Base-by-base conservation (phyloP, 2,888 invertebrate genomes). In the Caenorhabditis zanzibari region DNA sequence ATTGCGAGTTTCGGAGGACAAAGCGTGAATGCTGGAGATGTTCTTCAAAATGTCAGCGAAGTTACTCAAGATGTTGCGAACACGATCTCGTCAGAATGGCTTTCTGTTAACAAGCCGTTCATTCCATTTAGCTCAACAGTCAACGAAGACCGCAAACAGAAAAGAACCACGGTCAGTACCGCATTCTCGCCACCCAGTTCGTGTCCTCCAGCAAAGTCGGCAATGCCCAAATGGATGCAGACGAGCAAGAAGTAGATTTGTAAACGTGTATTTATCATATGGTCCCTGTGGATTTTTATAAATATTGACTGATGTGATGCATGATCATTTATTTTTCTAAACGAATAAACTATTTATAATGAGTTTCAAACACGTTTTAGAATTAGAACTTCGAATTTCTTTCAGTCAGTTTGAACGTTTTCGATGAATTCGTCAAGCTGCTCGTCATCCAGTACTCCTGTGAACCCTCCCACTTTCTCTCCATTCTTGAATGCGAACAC, bases 391-490 rank as follows among this genome's bases (percentile, higher is more conserved):
- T 10, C 24, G 7, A 56, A 59, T 58, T n/a, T 7, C 19, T 49
- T 47, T 68, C 59, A 79, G n/a, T 66, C 69, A 22, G 28, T 75
- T n/a, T 82, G 58, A 38, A 75, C 38, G 10, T 81, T 71, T 10
- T 88, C 87, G 47, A 88, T 85, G 64, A 88, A 88, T 0, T 84
- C 72, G 44, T 88, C 88, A 22, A 88, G 66, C 35, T 86, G 75
- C 9, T 85, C 86, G 44, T 88, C 88, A 44, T 81, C 81, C 16
- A 86, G 61, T 54, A 84, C 84, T n/a, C 88, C 88, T 28, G 75
- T 47, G 66, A 89, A 89, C 38, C 73, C 63, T n/a, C 52, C 44
- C 22, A 85, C 66, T 47, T 73, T 75, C 66, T 89, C 86, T 61
- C 89, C 89, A 35, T 85, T 77, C 38, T 75, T 85, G 81, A 88